These are phyloP conservation scores for Silurus aristotelis DNA, from an alignment of 2,797 vertebrate species.

Conservation along the genomic window DNA sequence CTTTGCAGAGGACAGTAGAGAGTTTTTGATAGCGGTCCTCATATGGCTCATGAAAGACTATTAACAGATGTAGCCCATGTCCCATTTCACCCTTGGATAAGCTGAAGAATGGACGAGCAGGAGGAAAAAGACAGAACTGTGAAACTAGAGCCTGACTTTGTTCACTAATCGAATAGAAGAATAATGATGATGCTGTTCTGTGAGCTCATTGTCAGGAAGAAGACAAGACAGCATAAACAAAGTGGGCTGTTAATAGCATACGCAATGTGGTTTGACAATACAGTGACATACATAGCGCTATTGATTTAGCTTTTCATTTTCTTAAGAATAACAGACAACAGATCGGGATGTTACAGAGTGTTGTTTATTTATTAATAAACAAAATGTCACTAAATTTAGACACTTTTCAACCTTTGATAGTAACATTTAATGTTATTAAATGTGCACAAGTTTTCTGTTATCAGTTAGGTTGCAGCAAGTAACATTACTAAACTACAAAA, in stretches of 20 bases:
- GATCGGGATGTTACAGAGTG: not conserved
- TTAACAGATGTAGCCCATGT: conserved; percentile 70
- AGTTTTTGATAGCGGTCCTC: conserved; percentile 71
- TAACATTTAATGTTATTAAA: not conserved
- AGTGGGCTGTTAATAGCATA: not conserved
- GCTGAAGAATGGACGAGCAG: conserved; percentile 68
- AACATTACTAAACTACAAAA: not conserved
- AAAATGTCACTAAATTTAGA: not conserved
- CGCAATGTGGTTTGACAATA: not conserved
- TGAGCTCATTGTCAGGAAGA: conserved; percentile 47
- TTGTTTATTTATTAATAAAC: not conserved
- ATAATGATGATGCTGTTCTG: conserved; percentile 58
- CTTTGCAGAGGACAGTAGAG: conserved; percentile 66
- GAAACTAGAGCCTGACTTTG: conserved; percentile 47
- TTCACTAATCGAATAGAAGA: conserved; percentile 60
- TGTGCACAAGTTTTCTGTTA: not conserved
- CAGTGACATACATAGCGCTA: not conserved
- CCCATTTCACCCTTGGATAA: conserved; percentile 74
- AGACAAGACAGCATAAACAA: conserved; percentile 41
- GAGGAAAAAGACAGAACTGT: conserved; percentile 47
- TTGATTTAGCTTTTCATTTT: not conserved
- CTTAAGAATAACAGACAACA: not conserved
- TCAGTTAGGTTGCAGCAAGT: not conserved
- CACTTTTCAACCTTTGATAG: not conserved
- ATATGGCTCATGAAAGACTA: conserved; percentile 74